Evolutionary conservation across 2,888 invertebrate species (phyloP).

Genomic region (Hoplodrina blanda): DNA sequence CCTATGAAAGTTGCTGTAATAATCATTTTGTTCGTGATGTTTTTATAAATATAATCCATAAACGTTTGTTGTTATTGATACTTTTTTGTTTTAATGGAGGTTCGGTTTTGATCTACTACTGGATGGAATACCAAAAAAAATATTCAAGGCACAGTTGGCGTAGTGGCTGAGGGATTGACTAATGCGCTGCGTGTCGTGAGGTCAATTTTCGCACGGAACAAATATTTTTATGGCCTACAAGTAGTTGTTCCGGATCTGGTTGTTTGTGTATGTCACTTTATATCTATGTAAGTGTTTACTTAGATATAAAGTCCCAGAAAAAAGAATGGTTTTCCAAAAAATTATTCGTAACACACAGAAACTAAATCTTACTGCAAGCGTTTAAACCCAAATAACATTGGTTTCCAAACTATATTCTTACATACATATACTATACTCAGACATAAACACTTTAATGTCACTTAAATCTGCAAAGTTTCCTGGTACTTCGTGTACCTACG

Average conservation of each 20-base stretch:
- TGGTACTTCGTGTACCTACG: constrained; percentile 42
- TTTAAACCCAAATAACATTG: not conserved
- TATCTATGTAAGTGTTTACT: too few species aligned
- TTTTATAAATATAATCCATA: constrained; percentile 48
- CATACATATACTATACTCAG: constrained; percentile 8
- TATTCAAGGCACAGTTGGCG: too few species aligned
- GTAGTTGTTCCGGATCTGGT: too few species aligned
- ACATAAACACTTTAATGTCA: constrained; percentile 16
- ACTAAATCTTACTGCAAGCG: not conserved
- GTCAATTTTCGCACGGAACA: too few species aligned
- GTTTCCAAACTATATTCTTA: constrained; percentile 5
- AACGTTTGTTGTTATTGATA: constrained; percentile 44
- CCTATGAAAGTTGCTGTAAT: constrained; percentile 46
- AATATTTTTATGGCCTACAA: too few species aligned
- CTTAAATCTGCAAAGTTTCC: constrained; percentile 17
- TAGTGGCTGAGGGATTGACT: too few species aligned
- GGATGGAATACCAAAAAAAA: not conserved
- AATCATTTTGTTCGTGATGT: constrained; percentile 54
- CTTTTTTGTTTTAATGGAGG: constrained; percentile 7
- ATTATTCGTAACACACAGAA: not conserved
- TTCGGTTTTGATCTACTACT: not conserved
- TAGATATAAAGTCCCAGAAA: too few species aligned
- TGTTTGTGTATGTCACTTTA: too few species aligned
- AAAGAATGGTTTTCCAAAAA: too few species aligned
- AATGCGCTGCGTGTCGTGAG: too few species aligned